These are phyloP conservation scores for Gobionotothen gibberifrons DNA, from an alignment of 2,797 vertebrate species.

Conservation along the genomic window DNA sequence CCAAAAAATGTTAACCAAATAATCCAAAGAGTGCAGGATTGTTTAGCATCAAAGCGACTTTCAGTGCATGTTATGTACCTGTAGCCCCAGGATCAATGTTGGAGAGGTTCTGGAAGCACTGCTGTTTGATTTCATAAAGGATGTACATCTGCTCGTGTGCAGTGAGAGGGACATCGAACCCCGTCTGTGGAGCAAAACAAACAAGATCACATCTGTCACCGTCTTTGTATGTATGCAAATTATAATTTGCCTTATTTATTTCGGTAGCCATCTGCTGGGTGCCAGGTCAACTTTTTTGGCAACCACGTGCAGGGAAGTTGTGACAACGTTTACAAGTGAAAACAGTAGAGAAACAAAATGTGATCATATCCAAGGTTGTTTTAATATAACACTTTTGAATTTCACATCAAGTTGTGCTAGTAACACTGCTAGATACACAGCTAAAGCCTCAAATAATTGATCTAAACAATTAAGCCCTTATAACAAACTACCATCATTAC, in stretches of 20 bases:
- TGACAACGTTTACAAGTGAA: background rate
- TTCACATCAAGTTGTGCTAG: background rate
- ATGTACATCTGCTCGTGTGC: slow-evolving; percentile 91
- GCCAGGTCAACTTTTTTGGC: background rate
- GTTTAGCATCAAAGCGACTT: background rate
- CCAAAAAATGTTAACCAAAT: background rate
- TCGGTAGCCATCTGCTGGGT: background rate
- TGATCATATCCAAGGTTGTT: background rate
- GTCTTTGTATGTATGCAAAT: background rate
- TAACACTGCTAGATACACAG: background rate
- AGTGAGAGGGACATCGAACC: slow-evolving; percentile 84
- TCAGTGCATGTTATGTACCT: slow-evolving; percentile 72
- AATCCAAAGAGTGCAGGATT: no score
- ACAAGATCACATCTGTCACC: slow-evolving; percentile 27
- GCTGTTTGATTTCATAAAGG: slow-evolving; percentile 87
- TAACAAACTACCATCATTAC: background rate
- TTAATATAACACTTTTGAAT: no score
- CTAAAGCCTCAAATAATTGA: no score
- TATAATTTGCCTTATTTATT: background rate
- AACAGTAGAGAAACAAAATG: background rate
- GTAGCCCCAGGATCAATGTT: slow-evolving; percentile 66
- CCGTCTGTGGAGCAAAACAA: slow-evolving; percentile 76
- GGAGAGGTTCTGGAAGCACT: slow-evolving; percentile 89
- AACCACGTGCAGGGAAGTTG: background rate
- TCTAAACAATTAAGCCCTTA: background rate